Percentiles rank a stretch among this genome's conserved stretches.
Evolutionary conservation across 2,113 vertebrate species (phyloP).

Genomic region (Leucoraja erinaceus): DNA sequence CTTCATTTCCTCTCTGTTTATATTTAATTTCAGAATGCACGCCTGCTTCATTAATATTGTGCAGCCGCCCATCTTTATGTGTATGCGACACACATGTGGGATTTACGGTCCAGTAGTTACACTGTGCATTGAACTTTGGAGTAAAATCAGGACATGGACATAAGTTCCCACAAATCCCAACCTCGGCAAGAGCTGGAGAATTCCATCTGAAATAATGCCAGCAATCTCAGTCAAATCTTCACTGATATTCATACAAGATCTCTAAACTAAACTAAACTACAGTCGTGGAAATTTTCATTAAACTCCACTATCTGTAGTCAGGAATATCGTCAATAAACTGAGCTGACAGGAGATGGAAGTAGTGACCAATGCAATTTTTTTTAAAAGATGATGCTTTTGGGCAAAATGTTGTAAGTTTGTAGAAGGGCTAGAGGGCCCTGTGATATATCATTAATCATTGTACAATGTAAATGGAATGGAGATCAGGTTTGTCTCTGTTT

Average conservation of each 20-base stretch:
- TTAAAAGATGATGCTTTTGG: not conserved
- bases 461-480: not conserved
- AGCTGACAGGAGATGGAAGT: no score
- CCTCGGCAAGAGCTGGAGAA: not conserved
- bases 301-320: not conserved
- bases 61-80: not conserved
- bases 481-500: conserved; percentile 9
- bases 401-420: not conserved
- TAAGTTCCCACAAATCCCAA: not conserved
- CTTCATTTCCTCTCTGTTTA: not conserved
- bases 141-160: not conserved
- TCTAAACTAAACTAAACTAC: no score
- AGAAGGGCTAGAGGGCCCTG: not conserved
- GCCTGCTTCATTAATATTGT: conserved; percentile 1
- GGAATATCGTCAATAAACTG: not conserved
- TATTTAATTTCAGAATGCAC: not conserved
- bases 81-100: not conserved
- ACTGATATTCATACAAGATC: not conserved
- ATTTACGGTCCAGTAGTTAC: not conserved
- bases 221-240: not conserved
- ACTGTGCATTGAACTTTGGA: not conserved
- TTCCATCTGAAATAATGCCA: not conserved
- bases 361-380: not conserved
- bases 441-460: conserved; percentile 22
- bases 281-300: not conserved